Evolutionary conservation across 2,113 vertebrate genomes (phyloP), one percentile per base, ranked within the genome.

Genomic region (Galemys pyrenaicus): DNA sequence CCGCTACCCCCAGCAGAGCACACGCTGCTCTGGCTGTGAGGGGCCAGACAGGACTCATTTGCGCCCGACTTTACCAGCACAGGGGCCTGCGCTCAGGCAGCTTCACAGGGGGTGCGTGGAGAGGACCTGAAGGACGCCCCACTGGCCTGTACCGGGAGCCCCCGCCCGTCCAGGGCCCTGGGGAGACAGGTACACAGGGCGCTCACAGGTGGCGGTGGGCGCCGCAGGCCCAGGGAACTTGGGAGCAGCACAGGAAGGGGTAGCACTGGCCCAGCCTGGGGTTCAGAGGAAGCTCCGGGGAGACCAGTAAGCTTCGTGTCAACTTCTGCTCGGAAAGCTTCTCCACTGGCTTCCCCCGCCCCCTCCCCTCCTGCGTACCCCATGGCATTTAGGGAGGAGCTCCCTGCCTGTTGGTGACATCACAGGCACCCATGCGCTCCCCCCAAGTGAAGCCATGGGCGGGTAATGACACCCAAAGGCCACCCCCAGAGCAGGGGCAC

Each of bases 171-270:
- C 2, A 0, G 19, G 37, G 24, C 17, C 28, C 16, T 3, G n/a
- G 75, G 9, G 26, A 44, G 24, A 35, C 30, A 39, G n/a, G 64
- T 30, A 30, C 12, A n/a, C 67, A 30, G 19, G 60, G 67, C 16
- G 35, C 51, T 17, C 22, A 6, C 54, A 6, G 0, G n/a, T 58
- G 19, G 1, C 6, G 26, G 12, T 0, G 7, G 15, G 49, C 3
- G 0, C 26, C 6, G 39, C 26, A 32, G 78, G 60, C 20, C 51
- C 44, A 24, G 4, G 32, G 15, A 3, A 19, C 24, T 1, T 22
- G 71, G 35, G 71, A 87, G 46, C n/a, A 4, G 20, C 6, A 6
- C 19, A 10, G 82, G 16, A 6, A 5, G 49, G 17, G 88, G 30
- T 17, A 17, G 35, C 8, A 2, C 32, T 19, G 15, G 35, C 3